Evolutionary conservation across 2,113 vertebrate species (phyloP).

Genomic region (Myodes glareolus): DNA sequence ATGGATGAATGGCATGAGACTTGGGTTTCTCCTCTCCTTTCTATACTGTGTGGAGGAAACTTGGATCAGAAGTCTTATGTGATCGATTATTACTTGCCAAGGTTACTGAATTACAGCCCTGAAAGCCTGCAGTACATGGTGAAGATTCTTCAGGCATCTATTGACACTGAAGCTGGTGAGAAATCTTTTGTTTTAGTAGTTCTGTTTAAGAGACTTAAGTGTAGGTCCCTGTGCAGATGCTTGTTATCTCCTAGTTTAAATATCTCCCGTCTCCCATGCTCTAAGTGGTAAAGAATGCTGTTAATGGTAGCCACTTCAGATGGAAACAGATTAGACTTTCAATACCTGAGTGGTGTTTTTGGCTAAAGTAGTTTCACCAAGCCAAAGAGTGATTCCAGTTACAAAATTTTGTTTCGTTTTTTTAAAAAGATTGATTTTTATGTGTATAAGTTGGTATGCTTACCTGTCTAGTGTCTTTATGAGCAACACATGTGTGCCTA

Average conservation of each 20-base stretch:
- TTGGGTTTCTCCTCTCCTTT: constrained; percentile 94
- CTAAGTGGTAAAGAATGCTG: not conserved
- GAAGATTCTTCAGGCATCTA: constrained; percentile 89
- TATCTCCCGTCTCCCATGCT: not conserved
- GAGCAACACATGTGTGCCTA: not conserved
- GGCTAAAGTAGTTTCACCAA: constrained; percentile 10
- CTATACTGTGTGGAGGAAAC: constrained; percentile 90
- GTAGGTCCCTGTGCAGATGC: not conserved
- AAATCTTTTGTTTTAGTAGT: constrained; percentile 22
- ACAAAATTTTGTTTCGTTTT: not conserved
- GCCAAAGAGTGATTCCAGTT: constrained; percentile 10
- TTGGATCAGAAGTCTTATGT: constrained; percentile 93
- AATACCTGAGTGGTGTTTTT: not conserved
- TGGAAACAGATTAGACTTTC: not conserved
- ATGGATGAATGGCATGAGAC: constrained; percentile 91
- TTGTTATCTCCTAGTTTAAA: constrained; percentile 29
- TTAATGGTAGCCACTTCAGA: not conserved
- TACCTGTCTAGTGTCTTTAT: not conserved
- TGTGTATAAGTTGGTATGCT: not conserved
- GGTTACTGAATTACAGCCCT: constrained; percentile 93
- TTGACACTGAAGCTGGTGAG: constrained; percentile 88
- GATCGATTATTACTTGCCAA: constrained; percentile 96
- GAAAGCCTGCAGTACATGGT: constrained; percentile 94
- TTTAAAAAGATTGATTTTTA: not conserved
- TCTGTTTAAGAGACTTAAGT: constrained; percentile 50